These are phyloP conservation scores for Lithophane semibrunnea DNA, from an alignment of 2,888 invertebrate genomes.

Conservation along the genomic window DNA sequence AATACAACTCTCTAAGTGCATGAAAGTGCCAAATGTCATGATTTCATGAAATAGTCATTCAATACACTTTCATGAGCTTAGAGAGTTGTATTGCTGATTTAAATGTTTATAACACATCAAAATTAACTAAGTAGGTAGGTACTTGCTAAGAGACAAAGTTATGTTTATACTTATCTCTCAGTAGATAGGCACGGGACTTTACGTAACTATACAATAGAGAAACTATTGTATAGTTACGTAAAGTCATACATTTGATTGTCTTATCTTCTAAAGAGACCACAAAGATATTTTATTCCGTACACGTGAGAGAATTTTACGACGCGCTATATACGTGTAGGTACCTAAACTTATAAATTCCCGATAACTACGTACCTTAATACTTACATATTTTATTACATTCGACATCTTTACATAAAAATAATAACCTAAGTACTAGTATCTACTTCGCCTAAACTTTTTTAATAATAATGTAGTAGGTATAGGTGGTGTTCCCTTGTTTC, in stretches of 20 bases:
- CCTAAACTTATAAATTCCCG: not conserved
- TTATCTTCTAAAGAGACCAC: slow-evolving; percentile 42
- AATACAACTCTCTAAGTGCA: no score
- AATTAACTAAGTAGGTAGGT: no score
- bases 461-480: no score
- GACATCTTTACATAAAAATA: not conserved
- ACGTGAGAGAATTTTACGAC: not conserved
- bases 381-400: not conserved
- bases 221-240: no score
- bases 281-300: slow-evolving; percentile 28
- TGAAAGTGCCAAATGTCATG: no score
- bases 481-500: no score
- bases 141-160: not conserved
- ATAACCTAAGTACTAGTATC: no score
- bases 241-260: slow-evolving; percentile 12
- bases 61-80: no score
- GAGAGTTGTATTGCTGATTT: no score
- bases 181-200: not conserved
- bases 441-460: no score
- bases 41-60: no score
- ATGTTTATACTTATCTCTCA: not conserved
- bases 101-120: no score
- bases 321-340: not conserved
- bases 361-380: not conserved
- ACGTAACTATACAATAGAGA: not conserved